Evolutionary conservation across 2,888 invertebrate species (phyloP).

Genomic region (Subacronicta megacephala): DNA sequence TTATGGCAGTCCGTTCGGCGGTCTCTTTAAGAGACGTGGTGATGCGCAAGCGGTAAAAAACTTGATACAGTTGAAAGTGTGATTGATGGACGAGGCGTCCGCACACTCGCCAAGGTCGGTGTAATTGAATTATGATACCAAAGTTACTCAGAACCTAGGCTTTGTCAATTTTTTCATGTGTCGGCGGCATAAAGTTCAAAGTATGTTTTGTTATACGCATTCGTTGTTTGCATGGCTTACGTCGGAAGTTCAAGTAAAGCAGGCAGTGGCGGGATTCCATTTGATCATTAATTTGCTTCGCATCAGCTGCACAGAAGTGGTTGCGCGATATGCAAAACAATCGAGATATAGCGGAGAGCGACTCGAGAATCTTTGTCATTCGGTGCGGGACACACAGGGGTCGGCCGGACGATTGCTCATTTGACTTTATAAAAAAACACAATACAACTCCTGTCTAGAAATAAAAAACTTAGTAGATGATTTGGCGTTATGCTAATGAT

Average conservation of each 20-base stretch:
- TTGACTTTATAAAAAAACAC: constrained; percentile 40
- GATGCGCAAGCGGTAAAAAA: constrained; percentile 75
- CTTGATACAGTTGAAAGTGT: constrained; percentile 87
- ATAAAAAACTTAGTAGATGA: constrained; percentile 15
- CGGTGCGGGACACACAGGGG: constrained; percentile 59
- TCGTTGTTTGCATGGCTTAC: constrained; percentile 59
- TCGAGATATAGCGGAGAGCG: constrained; percentile 79
- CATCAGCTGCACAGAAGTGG: constrained; percentile 74
- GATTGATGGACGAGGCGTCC: constrained; percentile 81
- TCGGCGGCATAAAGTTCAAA: constrained; percentile 66
- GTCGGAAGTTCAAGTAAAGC: constrained; percentile 71
- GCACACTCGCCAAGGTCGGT: constrained; percentile 75
- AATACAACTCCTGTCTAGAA: constrained; percentile 19
- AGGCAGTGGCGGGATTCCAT: constrained; percentile 76
- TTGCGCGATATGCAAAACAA: constrained; percentile 86
- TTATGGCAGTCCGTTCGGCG: constrained; percentile 75
- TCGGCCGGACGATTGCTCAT: constrained; percentile 31
- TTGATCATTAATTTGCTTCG: constrained; percentile 85
- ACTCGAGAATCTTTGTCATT: constrained; percentile 60
- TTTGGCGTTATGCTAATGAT: constrained; percentile 28
- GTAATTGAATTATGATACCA: constrained; percentile 86
- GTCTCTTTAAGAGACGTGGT: constrained; percentile 69
- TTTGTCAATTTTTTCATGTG: constrained; percentile 64
- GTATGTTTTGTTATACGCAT: constrained; percentile 58
- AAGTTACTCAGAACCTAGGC: constrained; percentile 67